These are phyloP conservation scores for Apodemia mormo DNA, from an alignment of 2,888 invertebrate species.

Conservation along the genomic window DNA sequence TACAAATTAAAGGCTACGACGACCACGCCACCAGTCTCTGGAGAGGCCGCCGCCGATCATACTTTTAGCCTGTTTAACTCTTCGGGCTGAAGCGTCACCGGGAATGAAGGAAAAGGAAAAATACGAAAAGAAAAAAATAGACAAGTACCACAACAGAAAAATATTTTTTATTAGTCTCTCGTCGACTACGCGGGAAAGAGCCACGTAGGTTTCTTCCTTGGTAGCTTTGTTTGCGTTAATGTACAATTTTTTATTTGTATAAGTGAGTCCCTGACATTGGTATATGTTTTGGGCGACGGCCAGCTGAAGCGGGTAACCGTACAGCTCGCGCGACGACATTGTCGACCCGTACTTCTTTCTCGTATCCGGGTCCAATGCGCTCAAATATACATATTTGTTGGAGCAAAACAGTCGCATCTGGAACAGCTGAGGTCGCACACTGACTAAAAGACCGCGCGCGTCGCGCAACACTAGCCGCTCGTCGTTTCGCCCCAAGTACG, in stretches of 20 bases:
- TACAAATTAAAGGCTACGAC: not conserved
- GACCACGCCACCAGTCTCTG: not conserved
- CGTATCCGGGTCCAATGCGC: too few species aligned
- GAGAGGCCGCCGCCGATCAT: conserved; percentile 6
- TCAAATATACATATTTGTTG: too few species aligned
- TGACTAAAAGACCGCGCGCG: too few species aligned
- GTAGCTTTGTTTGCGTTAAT: conserved; percentile 1
- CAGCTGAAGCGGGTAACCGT: too few species aligned
- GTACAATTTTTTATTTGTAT: conserved; percentile 8
- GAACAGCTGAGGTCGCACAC: too few species aligned
- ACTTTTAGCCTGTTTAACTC: conserved; percentile 14
- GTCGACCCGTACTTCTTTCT: too few species aligned
- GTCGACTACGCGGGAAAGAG: not conserved
- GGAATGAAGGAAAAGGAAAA: not conserved
- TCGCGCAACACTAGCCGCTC: too few species aligned
- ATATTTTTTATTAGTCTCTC: conserved; percentile 5
- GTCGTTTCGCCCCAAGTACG: too few species aligned
- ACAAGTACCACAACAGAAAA: not conserved
- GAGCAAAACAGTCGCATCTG: too few species aligned
- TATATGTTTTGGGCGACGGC: not conserved
- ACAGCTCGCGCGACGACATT: too few species aligned
- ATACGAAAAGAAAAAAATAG: not conserved
- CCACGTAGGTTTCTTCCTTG: conserved; percentile 14
- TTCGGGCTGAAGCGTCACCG: conserved; percentile 1
- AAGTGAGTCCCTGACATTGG: conserved; percentile 10